These are phyloP conservation scores for Phyto melanocephala DNA, from an alignment of 2,888 invertebrate species.

Conservation along the genomic window DNA sequence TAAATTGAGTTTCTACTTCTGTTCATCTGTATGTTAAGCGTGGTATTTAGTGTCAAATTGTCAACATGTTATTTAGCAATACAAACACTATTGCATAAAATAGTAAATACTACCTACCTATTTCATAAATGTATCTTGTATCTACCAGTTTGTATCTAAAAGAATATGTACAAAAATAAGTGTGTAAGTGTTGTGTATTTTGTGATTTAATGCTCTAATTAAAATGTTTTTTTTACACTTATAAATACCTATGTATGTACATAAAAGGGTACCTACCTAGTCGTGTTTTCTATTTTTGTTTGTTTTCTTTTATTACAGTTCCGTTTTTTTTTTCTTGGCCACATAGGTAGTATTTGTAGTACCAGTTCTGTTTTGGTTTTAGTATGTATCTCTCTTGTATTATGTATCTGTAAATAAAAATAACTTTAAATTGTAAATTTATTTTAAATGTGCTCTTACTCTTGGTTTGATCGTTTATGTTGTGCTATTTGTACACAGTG, in stretches of 20 bases:
- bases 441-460: background rate
- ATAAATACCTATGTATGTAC: background rate
- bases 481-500: background rate
- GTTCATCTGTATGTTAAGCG: background rate
- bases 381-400: conserved; percentile 18
- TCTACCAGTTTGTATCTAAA: background rate
- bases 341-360: no score
- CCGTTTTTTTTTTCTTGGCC: conserved; percentile 27
- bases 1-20: background rate
- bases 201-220: conserved; percentile 45
- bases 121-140: background rate
- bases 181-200: background rate
- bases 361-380: conserved; percentile 31
- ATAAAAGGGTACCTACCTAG: no score
- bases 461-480: background rate
- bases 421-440: conserved; percentile 13
- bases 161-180: conserved; percentile 10
- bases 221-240: conserved; percentile 5
- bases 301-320: conserved; percentile 20
- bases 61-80: conserved; percentile 36
- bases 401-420: conserved; percentile 14
- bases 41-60: conserved; percentile 12
- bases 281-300: background rate
- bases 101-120: background rate
- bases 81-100: background rate